Evolutionary conservation across 2,113 vertebrate species (phyloP), one percentile per base, ranked within the genome.

Genomic region (Canis aureus): DNA sequence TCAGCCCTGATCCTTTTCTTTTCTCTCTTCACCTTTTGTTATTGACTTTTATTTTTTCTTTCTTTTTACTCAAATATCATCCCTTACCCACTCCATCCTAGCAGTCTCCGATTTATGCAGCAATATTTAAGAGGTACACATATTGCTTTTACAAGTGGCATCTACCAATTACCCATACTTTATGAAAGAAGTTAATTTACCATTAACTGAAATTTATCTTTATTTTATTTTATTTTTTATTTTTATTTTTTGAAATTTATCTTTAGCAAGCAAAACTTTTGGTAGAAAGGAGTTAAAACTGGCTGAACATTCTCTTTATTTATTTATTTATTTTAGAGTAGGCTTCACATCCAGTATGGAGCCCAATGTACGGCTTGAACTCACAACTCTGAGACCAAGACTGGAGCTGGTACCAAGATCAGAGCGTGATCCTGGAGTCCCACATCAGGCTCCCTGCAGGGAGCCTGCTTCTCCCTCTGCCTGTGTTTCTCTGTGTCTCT

Each of bases 231-330:
- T 38, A 38, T 38, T 38, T 38, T 38, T 38, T 38, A 38, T 38
- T 38, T 38, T 38, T 38, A 38, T 38, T 38, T 38, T 38, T 38
- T 82, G n/a, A 91, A 78, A 91, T 51, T 73, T 71, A 73, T 71
- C n/a, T 55, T n/a, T 43, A 69, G 55, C 69, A 83, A 83, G 71
- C n/a, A 87, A 96, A 71, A 84, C 51, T 59, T 69, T 67, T 2
- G 69, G 35, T 86, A 87, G 23, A 22, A 86, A 87, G 49, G 13
- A 96, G 51, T 69, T 82, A 74, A 87, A 95, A 69, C 93, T 60
- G 67, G 27, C 29, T 87, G 59, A 82, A 74, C 23, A 51, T 53
- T 83, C 55, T 84, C n/a, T 71, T 84, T 95, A 66, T n/a, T 69
- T 19, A 29, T 13, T 66, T 43, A 43, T 43, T 43, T 43, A 43